Evolutionary conservation across 2,888 invertebrate genomes (phyloP), one percentile per base, ranked within the genome.

Genomic region (Embidobia sp.): DNA sequence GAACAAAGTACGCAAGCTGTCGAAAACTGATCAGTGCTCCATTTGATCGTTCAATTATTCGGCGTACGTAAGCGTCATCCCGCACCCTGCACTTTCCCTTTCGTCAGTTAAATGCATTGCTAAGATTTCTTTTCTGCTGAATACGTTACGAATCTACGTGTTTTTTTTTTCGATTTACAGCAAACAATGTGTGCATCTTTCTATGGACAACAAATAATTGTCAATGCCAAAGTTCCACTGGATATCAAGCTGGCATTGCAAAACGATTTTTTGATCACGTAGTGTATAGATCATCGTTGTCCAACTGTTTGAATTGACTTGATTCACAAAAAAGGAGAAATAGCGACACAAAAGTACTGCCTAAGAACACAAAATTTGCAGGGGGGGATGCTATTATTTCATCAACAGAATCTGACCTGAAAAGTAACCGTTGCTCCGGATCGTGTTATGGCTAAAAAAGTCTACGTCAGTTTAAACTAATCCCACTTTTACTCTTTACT

Each of bases 231-330:
- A 37, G 37, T 63, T 18, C 11, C 13, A n/a, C n/a, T n/a, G n/a
- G 31, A 37, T 46, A 19, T 40, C 49, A 51, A n/a, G n/a, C n/a
- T n/a, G n/a, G n/a, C n/a, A n/a, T n/a, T n/a, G n/a, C n/a, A n/a
- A n/a, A n/a, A n/a, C n/a, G n/a, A n/a, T n/a, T n/a, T 72, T 72
- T 72, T 73, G 64, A 73, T 57, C 73, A 53, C 63, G 63, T 53
- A 61, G 53, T 40, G 72, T 72, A 55, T 55, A 31, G 33, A 72
- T 46, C 61, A 70, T 42, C 37, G 70, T 48, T 31, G 49, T 42
- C 42, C 40, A 49, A 44, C 69, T 51, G 59, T 46, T 33, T 63
- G 70, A 53, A 72, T 72, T 72, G 70, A 61, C 61, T 72, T 51
- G 35, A 46, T 35, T 37, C 2, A 48, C 61, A 37, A 61, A 51